phyloP scores from a whole-genome alignment of 1,140 invertebrate genomes.

The Magallana ariakensis region DNA sequence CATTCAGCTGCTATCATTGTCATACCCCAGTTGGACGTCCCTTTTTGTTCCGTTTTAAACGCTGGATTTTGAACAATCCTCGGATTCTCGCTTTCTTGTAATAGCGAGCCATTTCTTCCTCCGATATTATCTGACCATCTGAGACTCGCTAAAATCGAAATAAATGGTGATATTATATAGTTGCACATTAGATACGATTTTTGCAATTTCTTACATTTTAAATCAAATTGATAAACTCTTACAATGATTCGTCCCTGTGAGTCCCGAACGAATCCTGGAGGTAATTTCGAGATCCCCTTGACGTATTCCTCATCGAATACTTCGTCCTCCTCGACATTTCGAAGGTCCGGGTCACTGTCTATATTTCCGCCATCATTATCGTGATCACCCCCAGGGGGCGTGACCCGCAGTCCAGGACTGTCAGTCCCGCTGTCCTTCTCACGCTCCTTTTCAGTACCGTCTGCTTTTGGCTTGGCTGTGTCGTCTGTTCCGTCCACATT shows the following conservation, averaged over 20 bases:
- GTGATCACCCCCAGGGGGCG: background rate
- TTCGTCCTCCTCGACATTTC: constrained; percentile 51
- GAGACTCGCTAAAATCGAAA: constrained; percentile 13
- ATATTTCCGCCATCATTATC: constrained; percentile 24
- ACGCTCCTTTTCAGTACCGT: background rate
- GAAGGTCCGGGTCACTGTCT: constrained; percentile 48
- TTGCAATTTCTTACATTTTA: too few relatives aligned
- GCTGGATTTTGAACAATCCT: constrained; percentile 41
- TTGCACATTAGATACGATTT: background rate
- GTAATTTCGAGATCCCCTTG: background rate
- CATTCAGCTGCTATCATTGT: background rate
- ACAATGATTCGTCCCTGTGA: constrained; percentile 42
- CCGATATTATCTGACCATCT: constrained; percentile 43
- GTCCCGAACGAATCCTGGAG: constrained; percentile 38
- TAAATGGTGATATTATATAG: background rate
- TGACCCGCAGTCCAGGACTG: constrained; percentile 26
- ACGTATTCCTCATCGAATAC: constrained; percentile 45
- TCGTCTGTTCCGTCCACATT: background rate
- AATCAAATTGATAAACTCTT: background rate
- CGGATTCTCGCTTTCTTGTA: constrained; percentile 41
- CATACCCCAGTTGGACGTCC: constrained; percentile 48
- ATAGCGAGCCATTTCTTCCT: constrained; percentile 29
- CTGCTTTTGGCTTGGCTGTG: background rate
- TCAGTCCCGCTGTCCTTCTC: constrained; percentile 24
- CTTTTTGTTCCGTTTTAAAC: constrained; percentile 49